Evolutionary conservation across 2,888 invertebrate species (phyloP).

Genomic region (Nyleta sp.): DNA sequence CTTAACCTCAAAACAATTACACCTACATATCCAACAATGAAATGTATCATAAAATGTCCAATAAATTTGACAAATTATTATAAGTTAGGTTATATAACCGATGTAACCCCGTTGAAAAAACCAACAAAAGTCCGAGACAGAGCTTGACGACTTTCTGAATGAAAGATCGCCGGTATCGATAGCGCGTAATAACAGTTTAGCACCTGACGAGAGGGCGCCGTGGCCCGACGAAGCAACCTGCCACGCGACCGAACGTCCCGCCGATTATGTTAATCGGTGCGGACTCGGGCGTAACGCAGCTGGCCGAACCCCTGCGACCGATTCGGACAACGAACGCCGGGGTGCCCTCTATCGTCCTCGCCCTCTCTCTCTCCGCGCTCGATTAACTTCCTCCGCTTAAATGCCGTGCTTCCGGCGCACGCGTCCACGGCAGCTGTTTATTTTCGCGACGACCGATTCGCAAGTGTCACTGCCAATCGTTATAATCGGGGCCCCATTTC

Average conservation of each 20-base stretch:
- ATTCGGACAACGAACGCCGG: constrained; percentile 22
- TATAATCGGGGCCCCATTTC: constrained; percentile 10
- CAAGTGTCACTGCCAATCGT: constrained; percentile 43
- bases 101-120: no score
- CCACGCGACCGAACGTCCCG: constrained; percentile 43
- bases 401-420: constrained; percentile 74
- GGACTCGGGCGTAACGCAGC: constrained; percentile 36
- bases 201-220: constrained; percentile 53
- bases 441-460: constrained; percentile 29
- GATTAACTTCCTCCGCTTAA: constrained; percentile 79
- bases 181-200: constrained; percentile 57
- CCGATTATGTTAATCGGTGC: constrained; percentile 61
- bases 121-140: no score
- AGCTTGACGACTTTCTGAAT: constrained; percentile 7
- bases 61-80: no score
- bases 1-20: no score
- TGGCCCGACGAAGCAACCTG: constrained; percentile 39
- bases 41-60: no score
- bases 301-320: constrained; percentile 53
- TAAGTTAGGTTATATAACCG: no score
- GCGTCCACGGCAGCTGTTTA: constrained; percentile 53
- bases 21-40: no score
- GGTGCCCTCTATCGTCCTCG: not conserved
- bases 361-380: constrained; percentile 59
- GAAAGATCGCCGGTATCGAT: constrained; percentile 34